Evolutionary conservation across 2,888 invertebrate genomes (phyloP).

Genomic region (Sesamia inferens): DNA sequence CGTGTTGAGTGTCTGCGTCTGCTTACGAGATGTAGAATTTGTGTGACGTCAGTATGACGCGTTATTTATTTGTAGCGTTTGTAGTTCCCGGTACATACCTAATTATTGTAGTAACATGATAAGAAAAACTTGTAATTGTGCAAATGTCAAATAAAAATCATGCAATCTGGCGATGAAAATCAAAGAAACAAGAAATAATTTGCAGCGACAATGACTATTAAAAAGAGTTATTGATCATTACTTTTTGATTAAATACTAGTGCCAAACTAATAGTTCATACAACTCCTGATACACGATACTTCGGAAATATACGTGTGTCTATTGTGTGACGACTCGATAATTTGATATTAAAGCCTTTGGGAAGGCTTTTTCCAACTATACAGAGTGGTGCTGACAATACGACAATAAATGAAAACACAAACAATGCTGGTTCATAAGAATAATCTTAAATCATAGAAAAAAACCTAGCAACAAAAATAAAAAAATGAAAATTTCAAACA

Average conservation of each 20-base stretch:
- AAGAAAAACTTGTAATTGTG: not conserved
- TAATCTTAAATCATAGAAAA: too few species aligned
- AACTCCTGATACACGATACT: constrained; percentile 37
- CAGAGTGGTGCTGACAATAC: too few species aligned
- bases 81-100: too few species aligned
- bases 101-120: not conserved
- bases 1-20: too few species aligned
- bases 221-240: constrained; percentile 35
- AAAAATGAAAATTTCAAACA: too few species aligned
- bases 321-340: not conserved
- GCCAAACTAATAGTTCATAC: not conserved
- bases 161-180: not conserved
- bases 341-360: not conserved
- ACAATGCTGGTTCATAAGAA: too few species aligned
- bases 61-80: too few species aligned
- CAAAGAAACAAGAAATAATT: constrained; percentile 14
- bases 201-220: not conserved
- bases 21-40: too few species aligned
- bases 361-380: not conserved
- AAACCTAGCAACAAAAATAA: too few species aligned
- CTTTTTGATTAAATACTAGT: constrained; percentile 11
- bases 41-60: too few species aligned
- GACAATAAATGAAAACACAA: too few species aligned
- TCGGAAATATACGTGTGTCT: constrained; percentile 25
- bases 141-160: not conserved